These are phyloP conservation scores for Chionodraco myersi DNA, from an alignment of 2,113 vertebrate species.

Conservation along the genomic window DNA sequence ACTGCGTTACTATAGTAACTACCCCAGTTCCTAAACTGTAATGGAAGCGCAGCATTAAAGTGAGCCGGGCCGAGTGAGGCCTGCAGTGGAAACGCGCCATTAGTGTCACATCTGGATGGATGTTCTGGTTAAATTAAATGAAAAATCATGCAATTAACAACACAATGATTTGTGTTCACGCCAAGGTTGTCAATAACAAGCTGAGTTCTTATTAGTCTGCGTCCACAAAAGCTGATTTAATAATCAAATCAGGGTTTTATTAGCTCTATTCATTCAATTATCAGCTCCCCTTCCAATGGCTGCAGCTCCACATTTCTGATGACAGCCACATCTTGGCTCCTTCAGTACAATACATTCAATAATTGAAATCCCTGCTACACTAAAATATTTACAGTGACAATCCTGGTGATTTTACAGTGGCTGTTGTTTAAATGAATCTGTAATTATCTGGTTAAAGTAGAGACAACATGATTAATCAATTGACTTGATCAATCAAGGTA, in stretches of 20 bases:
- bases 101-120: too few species aligned
- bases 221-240: background rate
- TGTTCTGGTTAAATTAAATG: too few species aligned
- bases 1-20: too few species aligned
- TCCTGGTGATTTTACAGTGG: background rate
- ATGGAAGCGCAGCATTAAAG: too few species aligned
- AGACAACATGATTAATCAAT: background rate
- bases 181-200: background rate
- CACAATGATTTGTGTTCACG: background rate
- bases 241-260: background rate
- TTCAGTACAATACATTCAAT: too few species aligned
- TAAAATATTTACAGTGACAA: background rate
- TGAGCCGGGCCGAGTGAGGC: too few species aligned
- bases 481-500: background rate
- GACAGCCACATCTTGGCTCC: background rate
- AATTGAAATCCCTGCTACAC: background rate
- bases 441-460: background rate
- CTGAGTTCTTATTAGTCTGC: background rate
- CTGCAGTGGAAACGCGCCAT: too few species aligned
- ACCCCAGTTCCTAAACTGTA: too few species aligned
- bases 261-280: too few species aligned
- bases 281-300: background rate
- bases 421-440: background rate
- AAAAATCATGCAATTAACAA: background rate
- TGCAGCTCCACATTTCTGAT: background rate